Conservation (phyloP, 2,797 vertebrate genomes). For the Numenius phaeopus region DNA sequence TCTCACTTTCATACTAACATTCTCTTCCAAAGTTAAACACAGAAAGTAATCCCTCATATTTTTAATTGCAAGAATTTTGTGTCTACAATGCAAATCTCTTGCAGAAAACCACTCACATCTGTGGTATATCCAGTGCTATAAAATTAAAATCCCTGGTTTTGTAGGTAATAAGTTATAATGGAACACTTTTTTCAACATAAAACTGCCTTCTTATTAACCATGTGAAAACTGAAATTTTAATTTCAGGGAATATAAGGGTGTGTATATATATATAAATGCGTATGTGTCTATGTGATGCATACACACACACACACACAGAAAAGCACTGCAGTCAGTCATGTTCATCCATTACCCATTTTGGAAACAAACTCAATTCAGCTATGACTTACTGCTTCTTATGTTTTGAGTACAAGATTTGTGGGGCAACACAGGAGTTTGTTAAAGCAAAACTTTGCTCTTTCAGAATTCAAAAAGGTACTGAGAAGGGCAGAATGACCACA, state of each 20-base stretch:
- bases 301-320: neutral
- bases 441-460: conserved; percentile 47
- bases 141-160: neutral
- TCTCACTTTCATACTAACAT: neutral
- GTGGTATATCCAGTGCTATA: neutral
- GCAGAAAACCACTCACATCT: neutral
- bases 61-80: neutral
- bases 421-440: neutral
- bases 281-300: neutral
- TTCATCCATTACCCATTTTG: neutral
- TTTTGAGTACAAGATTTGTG: neutral
- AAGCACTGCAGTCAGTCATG: neutral
- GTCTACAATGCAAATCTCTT: neutral
- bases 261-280: neutral
- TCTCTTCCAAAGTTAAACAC: neutral
- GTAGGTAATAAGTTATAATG: neutral
- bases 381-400: neutral
- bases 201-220: neutral
- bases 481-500: neutral
- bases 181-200: neutral
- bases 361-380: neutral
- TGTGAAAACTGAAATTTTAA: neutral
- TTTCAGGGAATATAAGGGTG: neutral
- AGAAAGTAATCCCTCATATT: neutral
- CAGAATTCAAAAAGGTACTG: neutral